Conservation (phyloP, 2,888 invertebrate species). For the Helobdella robusta region DNA sequence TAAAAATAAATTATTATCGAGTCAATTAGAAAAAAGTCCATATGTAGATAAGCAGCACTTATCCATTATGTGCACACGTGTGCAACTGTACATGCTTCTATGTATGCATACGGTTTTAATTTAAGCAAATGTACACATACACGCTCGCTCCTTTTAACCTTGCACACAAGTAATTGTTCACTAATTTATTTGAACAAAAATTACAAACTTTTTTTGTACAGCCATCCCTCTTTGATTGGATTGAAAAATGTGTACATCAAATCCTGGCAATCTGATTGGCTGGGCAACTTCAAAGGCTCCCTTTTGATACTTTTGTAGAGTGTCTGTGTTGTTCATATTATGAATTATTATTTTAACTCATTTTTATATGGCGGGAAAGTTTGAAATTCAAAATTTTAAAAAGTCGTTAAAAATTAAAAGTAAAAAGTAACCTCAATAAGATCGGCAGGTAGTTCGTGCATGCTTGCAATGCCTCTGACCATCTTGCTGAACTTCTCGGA, state of each 20-base stretch:
- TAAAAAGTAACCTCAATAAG: no score
- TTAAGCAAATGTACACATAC: no score
- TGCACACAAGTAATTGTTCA: no score
- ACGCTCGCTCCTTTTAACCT: no score
- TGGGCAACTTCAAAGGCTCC: slow-evolving; percentile 96
- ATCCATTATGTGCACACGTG: no score
- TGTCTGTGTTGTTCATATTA: slow-evolving; percentile 58
- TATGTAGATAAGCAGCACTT: no score
- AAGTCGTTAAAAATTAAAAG: neutral
- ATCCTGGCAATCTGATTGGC: slow-evolving; percentile 89
- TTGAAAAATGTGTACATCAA: slow-evolving; percentile 99
- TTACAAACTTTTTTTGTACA: slow-evolving; percentile 81
- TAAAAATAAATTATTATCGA: no score
- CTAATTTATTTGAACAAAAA: neutral
- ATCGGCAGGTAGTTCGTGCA: no score
- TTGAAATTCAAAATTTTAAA: neutral
- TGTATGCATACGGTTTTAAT: no score
- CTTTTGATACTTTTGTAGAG: slow-evolving; percentile 92
- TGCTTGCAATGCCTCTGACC: slow-evolving; percentile 97
- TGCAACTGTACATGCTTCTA: no score
- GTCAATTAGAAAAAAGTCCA: no score
- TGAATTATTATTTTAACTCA: neutral
- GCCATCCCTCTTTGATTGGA: slow-evolving; percentile 96
- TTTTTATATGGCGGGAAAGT: no score
- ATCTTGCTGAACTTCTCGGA: slow-evolving; percentile 92